These are phyloP conservation scores for Diphyllodes magnificus DNA, from an alignment of 2,113 vertebrate species.

Conservation along the genomic window DNA sequence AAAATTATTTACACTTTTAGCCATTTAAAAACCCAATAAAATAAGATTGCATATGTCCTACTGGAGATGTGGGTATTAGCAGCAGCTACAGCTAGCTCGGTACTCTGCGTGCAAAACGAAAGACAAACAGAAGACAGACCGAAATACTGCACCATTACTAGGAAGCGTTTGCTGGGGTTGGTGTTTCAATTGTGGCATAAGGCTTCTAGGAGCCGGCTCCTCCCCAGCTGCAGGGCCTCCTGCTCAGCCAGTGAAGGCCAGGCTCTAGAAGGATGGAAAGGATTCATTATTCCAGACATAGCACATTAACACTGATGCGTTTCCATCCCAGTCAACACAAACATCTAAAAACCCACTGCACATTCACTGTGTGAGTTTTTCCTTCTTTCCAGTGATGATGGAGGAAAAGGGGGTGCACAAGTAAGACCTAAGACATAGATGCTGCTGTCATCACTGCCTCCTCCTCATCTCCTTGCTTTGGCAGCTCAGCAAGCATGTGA, in stretches of 20 bases:
- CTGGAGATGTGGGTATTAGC: conserved; percentile 23
- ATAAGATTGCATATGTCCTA: conserved; percentile 50
- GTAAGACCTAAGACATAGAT: conserved; percentile 51
- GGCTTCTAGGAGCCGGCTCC: conserved; percentile 22
- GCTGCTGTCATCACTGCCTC: conserved; percentile 40
- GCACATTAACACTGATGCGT: conserved; percentile 46
- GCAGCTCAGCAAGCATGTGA: conserved; percentile 16
- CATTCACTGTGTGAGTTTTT: background rate
- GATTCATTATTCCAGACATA: conserved; percentile 46
- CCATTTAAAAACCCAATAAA: conserved; percentile 59
- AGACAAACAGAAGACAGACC: conserved; percentile 61
- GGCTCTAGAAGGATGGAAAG: conserved; percentile 55
- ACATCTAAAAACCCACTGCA: conserved; percentile 42
- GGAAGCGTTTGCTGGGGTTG: conserved; percentile 55
- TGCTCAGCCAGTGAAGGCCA: background rate
- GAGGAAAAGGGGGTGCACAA: background rate
- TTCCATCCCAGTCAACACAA: conserved; percentile 40
- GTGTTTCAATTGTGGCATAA: conserved; percentile 6
- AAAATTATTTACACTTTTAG: conserved; percentile 65
- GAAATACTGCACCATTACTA: conserved; percentile 65
- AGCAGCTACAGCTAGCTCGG: conserved; percentile 57
- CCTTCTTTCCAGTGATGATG: conserved; percentile 43
- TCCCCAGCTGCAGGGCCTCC: background rate
- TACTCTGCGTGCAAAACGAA: conserved; percentile 61
- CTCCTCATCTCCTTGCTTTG: conserved; percentile 43